Evolutionary conservation across 2,797 vertebrate genomes (phyloP).

Genomic region (Podarcis siculus): DNA sequence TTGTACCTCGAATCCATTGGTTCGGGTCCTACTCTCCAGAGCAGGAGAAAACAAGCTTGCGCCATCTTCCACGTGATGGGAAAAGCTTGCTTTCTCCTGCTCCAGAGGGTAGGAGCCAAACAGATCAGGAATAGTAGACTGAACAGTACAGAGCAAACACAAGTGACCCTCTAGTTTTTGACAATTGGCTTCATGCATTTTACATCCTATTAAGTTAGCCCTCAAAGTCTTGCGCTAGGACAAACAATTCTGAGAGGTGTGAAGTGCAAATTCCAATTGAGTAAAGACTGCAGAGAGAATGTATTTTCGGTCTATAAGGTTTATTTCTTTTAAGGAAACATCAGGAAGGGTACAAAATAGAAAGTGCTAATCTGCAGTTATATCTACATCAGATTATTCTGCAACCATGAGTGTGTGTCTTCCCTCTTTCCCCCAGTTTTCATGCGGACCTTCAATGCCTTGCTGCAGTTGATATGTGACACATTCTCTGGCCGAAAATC

Average conservation of each 20-base stretch:
- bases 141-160: neutral
- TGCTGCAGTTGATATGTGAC: neutral
- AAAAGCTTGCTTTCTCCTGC: too few relatives aligned
- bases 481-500: slow-evolving; percentile 11
- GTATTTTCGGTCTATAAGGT: slow-evolving; percentile 37
- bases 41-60: too few relatives aligned
- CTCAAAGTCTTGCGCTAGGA: neutral
- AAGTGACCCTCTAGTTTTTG: neutral
- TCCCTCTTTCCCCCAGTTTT: neutral
- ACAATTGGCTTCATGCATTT: neutral
- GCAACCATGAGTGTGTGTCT: neutral
- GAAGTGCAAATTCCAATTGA: neutral
- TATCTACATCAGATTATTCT: slow-evolving; percentile 27
- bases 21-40: too few relatives aligned
- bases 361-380: slow-evolving; percentile 8
- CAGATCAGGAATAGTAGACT: neutral
- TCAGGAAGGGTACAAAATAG: slow-evolving; percentile 42
- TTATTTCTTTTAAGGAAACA: slow-evolving; percentile 39
- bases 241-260: neutral
- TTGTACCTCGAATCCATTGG: too few relatives aligned
- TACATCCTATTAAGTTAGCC: neutral
- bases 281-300: slow-evolving; percentile 5
- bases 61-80: too few relatives aligned
- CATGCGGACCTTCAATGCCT: slow-evolving; percentile 19
- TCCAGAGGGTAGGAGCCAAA: too few relatives aligned